Evolutionary conservation across 2,888 invertebrate species (phyloP).

Genomic region (Palloptera scutellata): DNA sequence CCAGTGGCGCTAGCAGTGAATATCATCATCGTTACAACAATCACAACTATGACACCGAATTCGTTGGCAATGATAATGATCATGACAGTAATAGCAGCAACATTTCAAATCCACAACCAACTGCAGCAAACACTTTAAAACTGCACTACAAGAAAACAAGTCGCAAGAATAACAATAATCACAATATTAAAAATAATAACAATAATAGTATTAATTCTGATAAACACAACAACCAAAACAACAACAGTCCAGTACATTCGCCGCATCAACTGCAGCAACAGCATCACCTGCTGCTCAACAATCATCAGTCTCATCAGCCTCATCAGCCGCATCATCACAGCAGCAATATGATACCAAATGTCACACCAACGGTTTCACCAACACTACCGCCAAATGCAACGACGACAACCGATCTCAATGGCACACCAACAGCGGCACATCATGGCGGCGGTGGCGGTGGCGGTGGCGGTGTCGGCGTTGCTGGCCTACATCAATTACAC

Average conservation of each 20-base stretch:
- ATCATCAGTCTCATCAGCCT: background rate
- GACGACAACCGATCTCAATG: slow-evolving; percentile 40
- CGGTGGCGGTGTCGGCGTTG: slow-evolving; percentile 36
- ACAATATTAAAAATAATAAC: slow-evolving; percentile 30
- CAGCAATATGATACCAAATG: slow-evolving; percentile 30
- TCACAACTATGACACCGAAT: slow-evolving; percentile 39
- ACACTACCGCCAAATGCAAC: slow-evolving; percentile 30
- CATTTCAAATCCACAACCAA: slow-evolving; percentile 30
- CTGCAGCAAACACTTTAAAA: no score
- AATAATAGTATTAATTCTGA: slow-evolving; percentile 30
- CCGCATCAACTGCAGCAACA: slow-evolving; percentile 21
- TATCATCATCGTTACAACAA: slow-evolving; percentile 31
- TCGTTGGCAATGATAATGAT: slow-evolving; percentile 41
- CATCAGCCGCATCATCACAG: background rate
- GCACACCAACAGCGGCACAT: slow-evolving; percentile 25
- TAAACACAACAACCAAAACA: slow-evolving; percentile 27
- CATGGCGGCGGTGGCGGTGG: slow-evolving; percentile 27
- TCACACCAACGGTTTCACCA: slow-evolving; percentile 24
- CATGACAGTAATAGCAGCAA: slow-evolving; percentile 42
- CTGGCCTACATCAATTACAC: slow-evolving; percentile 23
- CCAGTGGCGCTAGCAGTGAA: slow-evolving; percentile 21
- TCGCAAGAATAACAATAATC: slow-evolving; percentile 45
- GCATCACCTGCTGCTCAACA: slow-evolving; percentile 28
- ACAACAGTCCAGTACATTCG: slow-evolving; percentile 19
- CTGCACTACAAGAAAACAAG: no score